Evolutionary conservation across 2,888 invertebrate genomes (phyloP), one percentile per base, ranked within the genome.

Genomic region (Sarcophaga variegata): DNA sequence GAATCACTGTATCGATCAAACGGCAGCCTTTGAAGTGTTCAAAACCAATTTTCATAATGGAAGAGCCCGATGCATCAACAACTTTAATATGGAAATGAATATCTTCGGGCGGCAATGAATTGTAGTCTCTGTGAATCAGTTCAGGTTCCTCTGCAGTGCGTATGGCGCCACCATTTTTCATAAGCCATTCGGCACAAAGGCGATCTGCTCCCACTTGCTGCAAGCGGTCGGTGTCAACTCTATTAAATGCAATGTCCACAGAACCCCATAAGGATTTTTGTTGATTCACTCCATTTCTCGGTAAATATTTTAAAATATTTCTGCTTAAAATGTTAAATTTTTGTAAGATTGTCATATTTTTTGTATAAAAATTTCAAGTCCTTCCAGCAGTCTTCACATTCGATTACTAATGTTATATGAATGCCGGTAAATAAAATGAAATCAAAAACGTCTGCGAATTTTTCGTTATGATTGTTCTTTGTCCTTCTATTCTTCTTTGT

Each of bases 131-230:
- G 70, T 94, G 92, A 63, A 95, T 92, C 89, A 93, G 95, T 5
- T 95, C 94, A 0, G 93, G 90, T 5, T 91, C 89, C 54, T 94
- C 95, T 59, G 94, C 94, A 95, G 97, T 98, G 85, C 95, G 95
- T 0, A 99, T 95, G 82, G 95, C 94, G 4, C 97, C 99, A 3
- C 99, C 99, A 94, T 98, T 98, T 88, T 97, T 95, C 47, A 99
- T 94, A 10, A 99, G 94, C 99, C 99, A 99, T 93, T 99, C 99
- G 0, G 99, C 98, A 93, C 99, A 99, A 0, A 93, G 89, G 77
- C 97, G 94, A 92, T 99, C 98, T 0, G 98, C 96, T 0, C 99
- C 99, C 64, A 98, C 95, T 89, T 94, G 91, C 91, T 95, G 94
- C 60, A 96, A 94, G 60, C 97, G 95, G 0, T 95, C 94, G 3